Evolutionary conservation across 2,888 invertebrate species (phyloP).

Genomic region (Antheraea assamensis): DNA sequence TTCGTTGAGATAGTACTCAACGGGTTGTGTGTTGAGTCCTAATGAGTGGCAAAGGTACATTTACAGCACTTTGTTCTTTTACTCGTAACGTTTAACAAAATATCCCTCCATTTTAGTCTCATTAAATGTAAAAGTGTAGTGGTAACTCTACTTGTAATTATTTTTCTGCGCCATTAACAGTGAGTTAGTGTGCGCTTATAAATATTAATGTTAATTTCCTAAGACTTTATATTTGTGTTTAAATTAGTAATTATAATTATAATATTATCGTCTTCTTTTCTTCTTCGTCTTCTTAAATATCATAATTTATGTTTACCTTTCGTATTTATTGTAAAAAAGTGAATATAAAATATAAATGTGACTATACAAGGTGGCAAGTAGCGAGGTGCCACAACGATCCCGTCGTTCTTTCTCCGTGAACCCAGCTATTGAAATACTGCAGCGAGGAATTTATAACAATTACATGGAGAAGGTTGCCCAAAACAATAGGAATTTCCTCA

Average conservation of each 20-base stretch:
- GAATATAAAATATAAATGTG: slow-evolving; percentile 28
- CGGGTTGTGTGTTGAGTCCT: neutral
- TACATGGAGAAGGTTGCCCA: slow-evolving; percentile 56
- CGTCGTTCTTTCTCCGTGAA: slow-evolving; percentile 66
- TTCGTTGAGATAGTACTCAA: neutral
- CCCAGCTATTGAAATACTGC: slow-evolving; percentile 64
- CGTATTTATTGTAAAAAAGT: neutral
- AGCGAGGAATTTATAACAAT: slow-evolving; percentile 58
- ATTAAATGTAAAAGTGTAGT: neutral
- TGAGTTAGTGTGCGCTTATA: neutral
- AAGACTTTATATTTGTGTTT: neutral
- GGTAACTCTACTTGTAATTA: neutral
- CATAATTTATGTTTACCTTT: neutral
- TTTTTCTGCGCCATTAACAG: neutral
- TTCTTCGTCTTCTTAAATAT: too few species aligned
- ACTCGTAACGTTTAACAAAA: neutral
- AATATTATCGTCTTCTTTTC: neutral
- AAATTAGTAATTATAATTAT: neutral
- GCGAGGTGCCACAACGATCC: slow-evolving; percentile 46
- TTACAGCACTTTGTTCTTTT: neutral
- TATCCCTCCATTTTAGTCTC: neutral
- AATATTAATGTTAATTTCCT: slow-evolving; percentile 5
- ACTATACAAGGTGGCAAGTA: slow-evolving; percentile 56
- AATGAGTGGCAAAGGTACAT: slow-evolving; percentile 3
- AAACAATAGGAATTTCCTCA: slow-evolving; percentile 61